Conservation (phyloP, 2,113 vertebrate species). For the Dicaeum eximium region DNA sequence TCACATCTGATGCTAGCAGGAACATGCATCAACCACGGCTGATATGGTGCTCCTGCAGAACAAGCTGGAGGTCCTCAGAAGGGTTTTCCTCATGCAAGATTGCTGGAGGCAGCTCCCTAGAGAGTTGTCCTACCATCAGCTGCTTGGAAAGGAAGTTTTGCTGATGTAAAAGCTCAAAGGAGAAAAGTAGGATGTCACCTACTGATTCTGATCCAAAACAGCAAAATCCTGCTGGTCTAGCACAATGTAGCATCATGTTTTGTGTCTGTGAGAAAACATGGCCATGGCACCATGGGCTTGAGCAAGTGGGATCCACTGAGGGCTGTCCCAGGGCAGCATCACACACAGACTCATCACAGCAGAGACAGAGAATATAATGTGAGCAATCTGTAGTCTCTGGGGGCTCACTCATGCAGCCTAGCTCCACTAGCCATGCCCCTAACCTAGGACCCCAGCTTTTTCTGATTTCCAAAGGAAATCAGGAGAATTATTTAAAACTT, state of each 20-base stretch:
- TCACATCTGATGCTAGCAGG: neutral
- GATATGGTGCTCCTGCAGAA: neutral
- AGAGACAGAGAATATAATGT: neutral
- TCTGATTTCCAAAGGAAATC: neutral
- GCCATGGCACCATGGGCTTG: neutral
- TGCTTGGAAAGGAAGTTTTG: neutral
- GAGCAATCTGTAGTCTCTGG: neutral
- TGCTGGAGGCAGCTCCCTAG: neutral
- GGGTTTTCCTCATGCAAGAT: neutral
- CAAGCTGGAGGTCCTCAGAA: neutral
- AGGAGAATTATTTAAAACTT: neutral
- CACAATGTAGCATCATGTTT: accelerated
- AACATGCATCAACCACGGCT: neutral
- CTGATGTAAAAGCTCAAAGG: neutral
- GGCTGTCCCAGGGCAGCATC: neutral
- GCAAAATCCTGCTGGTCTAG: neutral
- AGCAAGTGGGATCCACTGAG: neutral
- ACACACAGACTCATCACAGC: neutral
- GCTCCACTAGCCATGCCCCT: neutral
- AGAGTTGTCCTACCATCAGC: neutral
- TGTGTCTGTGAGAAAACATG: neutral
- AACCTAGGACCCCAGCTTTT: neutral
- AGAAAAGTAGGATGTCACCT: neutral
- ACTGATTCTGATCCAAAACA: neutral
- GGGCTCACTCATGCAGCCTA: neutral